Conservation (phyloP, 1,140 invertebrate genomes). For the Papilio machaon region DNA sequence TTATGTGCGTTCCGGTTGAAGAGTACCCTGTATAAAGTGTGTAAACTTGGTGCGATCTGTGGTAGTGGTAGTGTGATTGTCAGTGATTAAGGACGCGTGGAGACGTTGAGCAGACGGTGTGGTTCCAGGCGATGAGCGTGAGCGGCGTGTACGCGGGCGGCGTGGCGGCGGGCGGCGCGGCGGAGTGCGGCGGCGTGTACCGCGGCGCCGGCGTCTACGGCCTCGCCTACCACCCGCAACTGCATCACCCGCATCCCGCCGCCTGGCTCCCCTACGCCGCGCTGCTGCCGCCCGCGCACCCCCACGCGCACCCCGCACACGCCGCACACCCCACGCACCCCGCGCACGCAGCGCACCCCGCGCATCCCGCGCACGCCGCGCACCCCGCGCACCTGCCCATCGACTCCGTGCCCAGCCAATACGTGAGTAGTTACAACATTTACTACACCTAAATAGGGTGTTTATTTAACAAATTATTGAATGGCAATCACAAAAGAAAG, state of each 20-base stretch:
- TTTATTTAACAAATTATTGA: too few relatives aligned
- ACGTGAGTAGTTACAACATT: slow-evolving; percentile 61
- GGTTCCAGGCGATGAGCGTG: slow-evolving; percentile 74
- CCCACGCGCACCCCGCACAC: slow-evolving; percentile 48
- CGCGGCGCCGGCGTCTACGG: slow-evolving; percentile 73
- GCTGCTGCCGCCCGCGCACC: slow-evolving; percentile 69
- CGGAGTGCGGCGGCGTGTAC: slow-evolving; percentile 69
- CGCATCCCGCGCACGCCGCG: slow-evolving; percentile 66
- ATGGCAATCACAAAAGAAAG: too few relatives aligned
- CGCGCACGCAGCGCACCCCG: slow-evolving; percentile 22
- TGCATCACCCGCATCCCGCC: slow-evolving; percentile 69
- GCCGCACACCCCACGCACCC: slow-evolving; percentile 49
- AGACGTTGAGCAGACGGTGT: slow-evolving; percentile 22
- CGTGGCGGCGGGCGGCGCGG: slow-evolving; percentile 59
- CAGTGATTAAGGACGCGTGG: background rate
- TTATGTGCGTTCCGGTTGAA: background rate
- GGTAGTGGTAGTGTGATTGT: background rate
- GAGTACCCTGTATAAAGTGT: background rate
- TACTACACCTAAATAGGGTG: background rate
- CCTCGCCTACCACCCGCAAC: slow-evolving; percentile 72
- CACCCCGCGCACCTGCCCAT: slow-evolving; percentile 74
- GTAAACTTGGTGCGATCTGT: background rate
- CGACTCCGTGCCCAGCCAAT: slow-evolving; percentile 79
- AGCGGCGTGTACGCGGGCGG: slow-evolving; percentile 70
- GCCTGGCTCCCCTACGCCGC: slow-evolving; percentile 77